Conservation (phyloP, 2,797 vertebrate species). For the Siniperca scherzeri region DNA sequence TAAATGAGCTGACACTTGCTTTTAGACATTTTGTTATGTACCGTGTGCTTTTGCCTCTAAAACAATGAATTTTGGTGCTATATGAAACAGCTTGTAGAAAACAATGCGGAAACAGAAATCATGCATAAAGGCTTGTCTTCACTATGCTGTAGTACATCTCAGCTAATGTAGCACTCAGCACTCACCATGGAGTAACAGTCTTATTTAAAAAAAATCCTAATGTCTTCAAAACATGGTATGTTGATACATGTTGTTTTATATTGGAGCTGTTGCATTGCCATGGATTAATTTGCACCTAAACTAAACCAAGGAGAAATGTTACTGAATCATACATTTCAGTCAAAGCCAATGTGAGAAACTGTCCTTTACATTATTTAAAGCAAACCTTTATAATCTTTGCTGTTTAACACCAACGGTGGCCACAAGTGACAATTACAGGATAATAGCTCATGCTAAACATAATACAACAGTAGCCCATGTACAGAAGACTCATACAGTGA, state of each 20-base stretch:
- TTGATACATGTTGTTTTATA: not conserved
- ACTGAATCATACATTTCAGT: not conserved
- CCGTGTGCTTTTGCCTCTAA: slow-evolving; percentile 4
- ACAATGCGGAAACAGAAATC: slow-evolving; percentile 5
- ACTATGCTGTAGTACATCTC: not conserved
- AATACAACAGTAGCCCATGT: not conserved
- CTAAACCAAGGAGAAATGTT: not conserved
- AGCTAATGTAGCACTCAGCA: not conserved
- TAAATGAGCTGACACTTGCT: slow-evolving; percentile 30
- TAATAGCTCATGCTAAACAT: not conserved
- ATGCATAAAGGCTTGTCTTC: slow-evolving; percentile 5
- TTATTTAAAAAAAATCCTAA: slow-evolving; percentile 4
- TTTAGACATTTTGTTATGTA: slow-evolving; percentile 14
- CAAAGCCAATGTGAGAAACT: not conserved
- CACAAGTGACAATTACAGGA: not conserved
- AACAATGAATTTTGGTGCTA: slow-evolving; percentile 18
- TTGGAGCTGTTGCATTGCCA: not conserved
- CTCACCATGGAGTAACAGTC: not conserved
- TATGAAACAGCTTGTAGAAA: slow-evolving; percentile 20
- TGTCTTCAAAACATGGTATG: not conserved
- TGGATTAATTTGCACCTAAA: not conserved
- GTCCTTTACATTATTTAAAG: not conserved
- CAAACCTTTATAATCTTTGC: not conserved
- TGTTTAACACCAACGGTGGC: not conserved
- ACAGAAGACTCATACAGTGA: not conserved